Evolutionary conservation across 2,113 vertebrate genomes (phyloP), one percentile per base, ranked within the genome.

Genomic region (Noturus placidus): DNA sequence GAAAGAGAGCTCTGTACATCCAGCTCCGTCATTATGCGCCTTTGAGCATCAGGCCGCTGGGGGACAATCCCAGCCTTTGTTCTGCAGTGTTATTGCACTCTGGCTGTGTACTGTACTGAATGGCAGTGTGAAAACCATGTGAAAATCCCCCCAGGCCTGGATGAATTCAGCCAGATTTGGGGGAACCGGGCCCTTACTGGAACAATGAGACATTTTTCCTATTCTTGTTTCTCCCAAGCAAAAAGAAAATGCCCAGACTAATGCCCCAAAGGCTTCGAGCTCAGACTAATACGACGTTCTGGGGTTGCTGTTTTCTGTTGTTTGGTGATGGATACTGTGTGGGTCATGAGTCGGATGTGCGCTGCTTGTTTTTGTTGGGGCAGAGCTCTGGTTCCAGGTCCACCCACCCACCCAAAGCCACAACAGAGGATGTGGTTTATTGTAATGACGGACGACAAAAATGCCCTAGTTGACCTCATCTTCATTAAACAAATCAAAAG

Each of bases 21-120:
- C 35, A 59, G 81, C 72, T n/a, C 76, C 25, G 61, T 87, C 85
- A 89, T 87, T 87, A 85, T 63, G 59, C n/a, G 83, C 84, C 83
- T 86, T 76, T 83, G 83, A 86, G 80, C 65, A 61, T 20, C 65
- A 77, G 54, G 70, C 88, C 25, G 7, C 27, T 56, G 17, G 54
- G 91, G 89, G 89, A 95, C 94, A 94, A 93, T 93, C 87, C 89
- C 86, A 38, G 88, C 87, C 92, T 94, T 94, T 95, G 94, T 94
- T 90, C 88, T 35, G 80, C 54, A 87, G 90, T 90, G 90, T 91
- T 91, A 91, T 93, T 92, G 92, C 91, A 89, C 89, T 91, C 92
- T 90, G 91, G 56, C 87, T 90, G 91, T 85, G 82, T 93, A 94
- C 95, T 94, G 94, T 94, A 93, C 93, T 93, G 93, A 95, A 94